Base-by-base conservation (phyloP, 2,113 vertebrate species). In the Genyomyrus donnyi region DNA sequence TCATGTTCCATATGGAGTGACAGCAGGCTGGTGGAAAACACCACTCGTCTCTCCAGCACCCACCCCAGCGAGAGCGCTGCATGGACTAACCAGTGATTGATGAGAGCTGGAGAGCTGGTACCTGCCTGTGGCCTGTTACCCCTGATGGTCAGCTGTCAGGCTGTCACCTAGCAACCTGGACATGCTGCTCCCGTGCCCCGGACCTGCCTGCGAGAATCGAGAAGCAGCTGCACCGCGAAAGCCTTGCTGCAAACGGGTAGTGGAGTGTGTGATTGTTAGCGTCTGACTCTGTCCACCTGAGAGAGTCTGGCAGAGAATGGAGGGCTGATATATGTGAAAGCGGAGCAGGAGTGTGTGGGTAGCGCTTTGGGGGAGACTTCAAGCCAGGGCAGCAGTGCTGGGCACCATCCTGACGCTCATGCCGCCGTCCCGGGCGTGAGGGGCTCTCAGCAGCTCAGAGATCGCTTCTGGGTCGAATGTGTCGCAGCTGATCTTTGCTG, bases 381-480 rank as follows among this genome's bases (percentile, higher is more conserved):
- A 9, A 10, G 66, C 27, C 66, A 15, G 52, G 10, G 31, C 66
- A 15, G 66, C 66, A 74, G 11, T 35, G 66, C 27, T 35, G 66
- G 10, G 3, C 66, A 74, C n/a, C 11, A 3, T 35, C 66, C 27
- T 27, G 27, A 35, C 4, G 27, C 13, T 77, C 35, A 77, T 5
- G 17, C 15, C 10, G n/a, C 62, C 10, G 5, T 19, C 27, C 74
- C 31, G 19, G 27, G 31, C 5, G 13, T 15, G 31, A 5, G 35
- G 35, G 35, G 70, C 24, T 39, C 70, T 31, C 13, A n/a, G n/a
- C n/a, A n/a, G n/a, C n/a, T n/a, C n/a, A n/a, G 93, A 93, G 89
- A 92, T 90, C 87, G 90, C 94, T 94, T 93, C 93, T 93, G 94
- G 92, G 89, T 91, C 92, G 89, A 49, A 89, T 92, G 89, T 93